These are phyloP conservation scores for Mesorhabditis spiculigera DNA, from an alignment of 2,888 invertebrate species.

Conservation along the genomic window DNA sequence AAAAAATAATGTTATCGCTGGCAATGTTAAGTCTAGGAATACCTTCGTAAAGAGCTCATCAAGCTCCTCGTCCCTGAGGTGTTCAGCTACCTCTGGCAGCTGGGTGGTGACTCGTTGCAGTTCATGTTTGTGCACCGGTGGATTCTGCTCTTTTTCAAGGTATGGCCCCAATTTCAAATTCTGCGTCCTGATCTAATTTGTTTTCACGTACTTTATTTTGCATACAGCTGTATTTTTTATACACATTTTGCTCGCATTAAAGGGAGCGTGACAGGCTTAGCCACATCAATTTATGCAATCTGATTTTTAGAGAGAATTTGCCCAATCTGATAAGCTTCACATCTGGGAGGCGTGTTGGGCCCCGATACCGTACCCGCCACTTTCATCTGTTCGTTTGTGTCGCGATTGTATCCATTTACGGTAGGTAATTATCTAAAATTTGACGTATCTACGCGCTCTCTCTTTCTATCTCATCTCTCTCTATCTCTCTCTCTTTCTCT, in stretches of 20 bases:
- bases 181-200: too few relatives aligned
- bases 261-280: too few relatives aligned
- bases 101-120: slow-evolving; percentile 74
- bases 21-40: slow-evolving; percentile 64
- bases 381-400: slow-evolving; percentile 91
- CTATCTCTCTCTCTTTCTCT: too few relatives aligned
- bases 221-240: background rate
- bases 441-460: too few relatives aligned
- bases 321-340: slow-evolving; percentile 49
- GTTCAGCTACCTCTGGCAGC: slow-evolving; percentile 75
- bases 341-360: slow-evolving; percentile 79
- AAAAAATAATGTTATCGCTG: slow-evolving; percentile 36
- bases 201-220: too few relatives aligned
- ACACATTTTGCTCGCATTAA: too few relatives aligned
- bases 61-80: slow-evolving; percentile 86
- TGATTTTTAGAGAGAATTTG: slow-evolving; percentile 40
- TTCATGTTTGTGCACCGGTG: slow-evolving; percentile 89
- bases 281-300: too few relatives aligned
- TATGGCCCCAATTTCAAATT: background rate
- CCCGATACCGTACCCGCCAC: slow-evolving; percentile 88
- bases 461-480: too few relatives aligned
- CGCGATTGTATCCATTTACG: slow-evolving; percentile 85
- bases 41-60: slow-evolving; percentile 80
- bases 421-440: slow-evolving; percentile 29
- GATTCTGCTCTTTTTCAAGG: slow-evolving; percentile 82